Evolutionary conservation across 2,797 vertebrate species (phyloP), one percentile per base, ranked within the genome.

Genomic region (Gymnopithys bicolor): DNA sequence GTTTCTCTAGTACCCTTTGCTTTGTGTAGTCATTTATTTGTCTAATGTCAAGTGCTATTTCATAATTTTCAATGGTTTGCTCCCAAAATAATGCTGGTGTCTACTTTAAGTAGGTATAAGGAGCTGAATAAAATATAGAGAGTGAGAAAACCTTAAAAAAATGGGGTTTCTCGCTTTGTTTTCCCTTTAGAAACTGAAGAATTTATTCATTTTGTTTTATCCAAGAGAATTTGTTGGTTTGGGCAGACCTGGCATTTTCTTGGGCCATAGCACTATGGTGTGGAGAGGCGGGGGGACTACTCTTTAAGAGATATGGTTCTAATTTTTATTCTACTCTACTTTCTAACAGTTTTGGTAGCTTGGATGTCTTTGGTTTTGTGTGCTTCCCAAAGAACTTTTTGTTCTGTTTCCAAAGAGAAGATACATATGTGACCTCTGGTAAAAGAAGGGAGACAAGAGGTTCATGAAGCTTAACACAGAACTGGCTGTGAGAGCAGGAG

Each of bases 91-190:
- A 48, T 2, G 10, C 2, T 41, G 13, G 18, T 17, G 2, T 58
- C 7, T 52, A 13, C 3, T 68, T 77, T 16, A 5, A 16, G 7
- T 7, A n/a, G 17, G 7, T 37, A 3, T 21, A 53, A 53, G 4
- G 45, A 53, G 27, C 9, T 43, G 22, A 71, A 58, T 2, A 39
- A 58, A 58, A 32, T 15, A 48, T 2, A 53, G 24, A 53, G 24
- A 52, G 9, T 17, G 2, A 75, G 24, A 60, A 43, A 23, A 33
- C 2, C 2, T 35, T 19, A 9, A 12, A 35, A 41, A 39, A 32
- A 10, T 1, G 5, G 1, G 2, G 1, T 1, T 9, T 23, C 19
- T 19, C 33, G 2, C 7, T 73, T 66, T 51, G 3, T 13, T 73
- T 60, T 70, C 1, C 9, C 10, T 63, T 63, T 45, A 12, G 28